These are phyloP conservation scores for Euclidia mi DNA, from an alignment of 2,888 invertebrate species.

Conservation along the genomic window DNA sequence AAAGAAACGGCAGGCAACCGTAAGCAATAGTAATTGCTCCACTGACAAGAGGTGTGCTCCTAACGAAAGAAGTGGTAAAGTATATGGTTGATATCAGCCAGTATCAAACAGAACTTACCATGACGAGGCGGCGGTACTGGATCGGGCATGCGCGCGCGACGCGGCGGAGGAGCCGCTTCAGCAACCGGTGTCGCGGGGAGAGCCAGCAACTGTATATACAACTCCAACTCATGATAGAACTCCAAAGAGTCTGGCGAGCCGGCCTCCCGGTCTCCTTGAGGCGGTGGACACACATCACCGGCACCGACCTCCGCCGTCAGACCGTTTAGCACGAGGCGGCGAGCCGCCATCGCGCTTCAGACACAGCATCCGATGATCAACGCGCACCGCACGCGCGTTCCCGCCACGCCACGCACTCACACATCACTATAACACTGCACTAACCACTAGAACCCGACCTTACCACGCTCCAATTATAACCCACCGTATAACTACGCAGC, in stretches of 20 bases:
- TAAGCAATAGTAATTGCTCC: too few species aligned
- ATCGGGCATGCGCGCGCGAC: conserved; percentile 9
- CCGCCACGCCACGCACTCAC: neutral
- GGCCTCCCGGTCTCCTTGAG: conserved; percentile 37
- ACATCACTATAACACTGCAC: neutral
- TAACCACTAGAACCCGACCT: too few species aligned
- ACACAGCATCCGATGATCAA: conserved; percentile 34
- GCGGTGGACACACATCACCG: conserved; percentile 20
- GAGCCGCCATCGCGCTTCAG: conserved; percentile 64
- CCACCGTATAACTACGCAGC: too few species aligned
- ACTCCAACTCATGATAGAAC: conserved; percentile 85
- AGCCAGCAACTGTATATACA: conserved; percentile 82
- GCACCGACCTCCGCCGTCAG: conserved; percentile 81
- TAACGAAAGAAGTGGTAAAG: too few species aligned
- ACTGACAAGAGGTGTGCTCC: too few species aligned
- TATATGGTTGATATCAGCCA: too few species aligned
- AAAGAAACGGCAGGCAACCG: too few species aligned
- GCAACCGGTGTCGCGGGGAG: conserved; percentile 47
- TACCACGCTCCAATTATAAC: too few species aligned
- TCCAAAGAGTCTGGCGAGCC: conserved; percentile 73
- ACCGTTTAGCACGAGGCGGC: conserved; percentile 84
- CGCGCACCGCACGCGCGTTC: conserved; percentile 7
- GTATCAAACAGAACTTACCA: too few species aligned
- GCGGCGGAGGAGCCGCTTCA: conserved; percentile 40
- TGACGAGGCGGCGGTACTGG: too few species aligned